phyloP scores from a whole-genome alignment of 1,140 invertebrate species.

The Zophobas atratus region DNA sequence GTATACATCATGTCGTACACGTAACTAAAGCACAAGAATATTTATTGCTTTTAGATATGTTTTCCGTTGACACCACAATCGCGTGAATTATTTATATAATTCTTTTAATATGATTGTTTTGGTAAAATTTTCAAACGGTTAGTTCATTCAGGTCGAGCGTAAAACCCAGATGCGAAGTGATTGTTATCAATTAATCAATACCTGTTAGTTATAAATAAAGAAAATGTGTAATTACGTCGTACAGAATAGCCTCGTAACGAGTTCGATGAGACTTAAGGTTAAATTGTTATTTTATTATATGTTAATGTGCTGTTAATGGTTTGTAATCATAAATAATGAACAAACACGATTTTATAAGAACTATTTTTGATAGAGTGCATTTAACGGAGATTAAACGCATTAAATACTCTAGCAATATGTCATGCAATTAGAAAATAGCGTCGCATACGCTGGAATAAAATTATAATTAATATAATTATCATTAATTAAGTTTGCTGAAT shows the following conservation, averaged over 20 bases:
- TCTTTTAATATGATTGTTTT: too few relatives aligned
- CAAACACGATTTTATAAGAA: background rate
- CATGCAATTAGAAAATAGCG: conserved; percentile 30
- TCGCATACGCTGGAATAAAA: conserved; percentile 20
- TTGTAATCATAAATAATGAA: conserved; percentile 41
- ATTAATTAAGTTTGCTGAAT: conserved; percentile 44
- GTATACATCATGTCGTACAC: conserved; percentile 5
- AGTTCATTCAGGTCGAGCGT: too few relatives aligned
- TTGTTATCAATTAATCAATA: background rate
- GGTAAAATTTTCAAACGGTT: too few relatives aligned
- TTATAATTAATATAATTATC: conserved; percentile 39
- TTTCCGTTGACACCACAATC: too few relatives aligned
- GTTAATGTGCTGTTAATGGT: conserved; percentile 28
- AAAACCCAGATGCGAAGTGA: background rate
- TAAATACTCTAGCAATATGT: conserved; percentile 32
- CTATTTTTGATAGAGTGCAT: conserved; percentile 11
- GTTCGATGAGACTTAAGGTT: conserved; percentile 1
- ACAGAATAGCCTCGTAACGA: conserved; percentile 1
- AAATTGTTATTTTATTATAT: conserved; percentile 32
- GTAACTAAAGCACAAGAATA: conserved; percentile 11
- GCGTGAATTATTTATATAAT: too few relatives aligned
- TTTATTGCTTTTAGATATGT: background rate
- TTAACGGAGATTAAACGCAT: conserved; percentile 37
- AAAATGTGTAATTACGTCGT: background rate
- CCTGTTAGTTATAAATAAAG: background rate